Evolutionary conservation across 2,113 vertebrate genomes (phyloP), one percentile per base, ranked within the genome.

Genomic region (Otus sunia): DNA sequence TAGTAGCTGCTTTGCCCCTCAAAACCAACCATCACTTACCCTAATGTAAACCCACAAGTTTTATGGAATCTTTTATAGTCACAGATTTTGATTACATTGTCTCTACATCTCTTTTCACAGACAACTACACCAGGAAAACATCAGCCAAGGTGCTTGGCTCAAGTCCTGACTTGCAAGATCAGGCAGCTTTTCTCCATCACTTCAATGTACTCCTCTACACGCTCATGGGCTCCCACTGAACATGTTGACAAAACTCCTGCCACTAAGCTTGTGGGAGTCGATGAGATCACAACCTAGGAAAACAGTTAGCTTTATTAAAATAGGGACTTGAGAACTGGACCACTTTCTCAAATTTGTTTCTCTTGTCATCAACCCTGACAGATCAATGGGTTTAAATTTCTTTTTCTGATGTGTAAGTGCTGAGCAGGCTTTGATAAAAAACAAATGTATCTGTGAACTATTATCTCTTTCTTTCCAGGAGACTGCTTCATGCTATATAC

Each of bases 221-320:
- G 1, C 6, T 66, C 39, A n/a, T 43, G 27, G 50, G 22, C 47
- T 84, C 32, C 19, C 53, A 76, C 8, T 50, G 66, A 87, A 64
- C 50, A 69, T 11, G 9, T 12, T 82, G 62, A 73, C 74, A 95
- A 92, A 76, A 26, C 23, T 87, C 20, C 32, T 90, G 58, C 23
- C n/a, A 14, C 87, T 71, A 75, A 91, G 12, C 67, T 74, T 67
- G 32, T 91, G 81, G 69, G 41, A 78, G 37, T 0, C 94, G 81
- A 59, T 73, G 77, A 73, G 36, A 87, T 55, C 80, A 89, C 49
- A 95, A 12, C 34, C 32, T 62, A 59, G n/a, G 45, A 82, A 90
- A 93, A 63, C 20, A 72, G 80, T 75, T 55, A 66, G 17, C 50
- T 93, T 86, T 91, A 79, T 80, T 91, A 88, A 96, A 91, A 89